Base-by-base conservation (phyloP, 2,888 invertebrate species). In the Napeogenes inachia region DNA sequence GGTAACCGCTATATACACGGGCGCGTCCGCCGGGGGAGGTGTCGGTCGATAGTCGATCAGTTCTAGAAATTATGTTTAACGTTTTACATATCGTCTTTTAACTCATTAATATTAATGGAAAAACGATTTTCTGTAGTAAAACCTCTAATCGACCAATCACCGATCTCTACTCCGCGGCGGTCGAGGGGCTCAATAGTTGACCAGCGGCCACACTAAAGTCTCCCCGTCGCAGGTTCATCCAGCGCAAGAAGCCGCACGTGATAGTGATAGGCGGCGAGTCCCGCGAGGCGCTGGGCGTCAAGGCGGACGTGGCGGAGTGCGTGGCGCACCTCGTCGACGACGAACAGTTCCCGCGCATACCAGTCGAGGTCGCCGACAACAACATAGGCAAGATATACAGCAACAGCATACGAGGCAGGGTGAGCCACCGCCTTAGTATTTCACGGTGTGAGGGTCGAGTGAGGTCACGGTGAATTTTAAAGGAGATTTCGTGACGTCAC, bases 361-460 rank as follows among this genome's bases (percentile, higher is more conserved):
- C 93, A 54, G 97, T 99, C 0, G 98, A 98, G 85, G 94, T 99
- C 59, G 92, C 97, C 10, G 99, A 99, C 79, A 98, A 98, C 75
- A 98, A 99, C 77, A 91, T 99, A 61, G 96, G 98, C 61, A 96
- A 96, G 83, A 94, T 99, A 42, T 99, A 97, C 82, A 94, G 98
- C 64, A 97, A 97, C 79, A 97, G 97, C 32, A 95, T 96, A 70
- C 95, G 96, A 75, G 97, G 97, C 54, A 86, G 92, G 81, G 92
- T 94, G 71, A 78, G 86, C 13, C n/a, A 35, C 30, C 45, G 21
- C 21, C 30, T 13, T 45, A 45, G 1, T 21, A 21, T 21, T 13
- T 46, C 6, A 42, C 21, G 21, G 21, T 13, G 21, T 13, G 12
- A 30, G 50, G 21, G 38, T 42, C 38, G 6, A 13, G 38, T n/a